Evolutionary conservation across 2,797 vertebrate genomes (phyloP).

Genomic region (Dermochelys coriacea): DNA sequence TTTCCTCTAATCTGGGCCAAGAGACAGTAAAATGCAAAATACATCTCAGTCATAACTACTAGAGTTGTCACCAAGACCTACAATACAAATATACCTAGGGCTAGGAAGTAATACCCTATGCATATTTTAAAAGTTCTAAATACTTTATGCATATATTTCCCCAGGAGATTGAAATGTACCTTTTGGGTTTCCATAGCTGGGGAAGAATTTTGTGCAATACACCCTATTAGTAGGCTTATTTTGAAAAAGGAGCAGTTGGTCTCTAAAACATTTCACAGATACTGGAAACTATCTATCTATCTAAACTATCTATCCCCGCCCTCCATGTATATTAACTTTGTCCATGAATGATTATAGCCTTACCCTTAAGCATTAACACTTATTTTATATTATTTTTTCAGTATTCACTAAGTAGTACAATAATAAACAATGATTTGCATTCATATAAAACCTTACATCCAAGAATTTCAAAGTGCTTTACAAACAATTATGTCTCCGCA

Average conservation of each 20-base stretch:
- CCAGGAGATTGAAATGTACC: neutral
- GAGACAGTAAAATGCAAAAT: neutral
- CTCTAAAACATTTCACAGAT: neutral
- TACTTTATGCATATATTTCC: neutral
- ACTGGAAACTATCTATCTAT: no score
- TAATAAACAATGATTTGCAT: neutral
- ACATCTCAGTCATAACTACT: neutral
- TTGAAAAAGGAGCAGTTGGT: neutral
- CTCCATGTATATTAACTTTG: neutral
- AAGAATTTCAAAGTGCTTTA: neutral
- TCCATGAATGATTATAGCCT: neutral
- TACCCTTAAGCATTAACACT: no score
- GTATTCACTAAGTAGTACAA: neutral
- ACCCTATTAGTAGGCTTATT: neutral
- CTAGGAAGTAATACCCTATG: neutral
- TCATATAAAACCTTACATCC: neutral
- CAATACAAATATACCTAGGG: neutral
- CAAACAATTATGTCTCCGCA: neutral
- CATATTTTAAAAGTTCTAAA: neutral
- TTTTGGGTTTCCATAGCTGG: neutral
- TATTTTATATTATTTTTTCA: no score
- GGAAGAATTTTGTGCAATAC: neutral
- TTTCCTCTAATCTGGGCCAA: neutral
- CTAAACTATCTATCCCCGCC: neutral
- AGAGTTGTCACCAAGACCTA: neutral